Percentiles rank a stretch among this genome's conserved stretches.
Conservation (phyloP, 2,888 invertebrate genomes). For the Orchestes rusci region DNA sequence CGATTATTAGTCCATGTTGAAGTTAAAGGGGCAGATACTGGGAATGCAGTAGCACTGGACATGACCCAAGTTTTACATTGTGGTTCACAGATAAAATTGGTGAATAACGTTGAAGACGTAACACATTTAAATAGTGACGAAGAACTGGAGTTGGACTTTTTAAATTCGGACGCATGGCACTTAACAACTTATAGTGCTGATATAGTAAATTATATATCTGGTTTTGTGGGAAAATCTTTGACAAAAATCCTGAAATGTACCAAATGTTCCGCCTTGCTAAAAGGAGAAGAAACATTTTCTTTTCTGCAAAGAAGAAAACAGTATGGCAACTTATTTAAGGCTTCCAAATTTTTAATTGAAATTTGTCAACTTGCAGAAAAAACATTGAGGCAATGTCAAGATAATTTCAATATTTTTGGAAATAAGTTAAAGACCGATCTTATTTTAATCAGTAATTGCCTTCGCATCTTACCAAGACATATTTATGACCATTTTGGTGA, state of each 20-base stretch:
- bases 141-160: neutral
- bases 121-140: neutral
- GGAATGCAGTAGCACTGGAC: slow-evolving; percentile 8
- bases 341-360: slow-evolving; percentile 15
- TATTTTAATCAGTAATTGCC: too few relatives aligned
- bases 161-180: slow-evolving; percentile 12
- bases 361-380: slow-evolving; percentile 18
- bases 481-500: neutral
- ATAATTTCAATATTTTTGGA: too few relatives aligned
- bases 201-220: slow-evolving; percentile 16
- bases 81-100: too few relatives aligned
- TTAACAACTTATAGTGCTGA: slow-evolving; percentile 9
- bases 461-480: slow-evolving; percentile 1
- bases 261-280: slow-evolving; percentile 3
- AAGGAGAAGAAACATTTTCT: neutral
- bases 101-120: too few relatives aligned
- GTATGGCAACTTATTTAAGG: slow-evolving; percentile 11
- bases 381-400: slow-evolving; percentile 8
- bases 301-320: slow-evolving; percentile 14
- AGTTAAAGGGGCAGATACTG: slow-evolving; percentile 11
- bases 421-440: too few relatives aligned
- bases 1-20: slow-evolving; percentile 14
- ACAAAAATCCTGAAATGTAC: slow-evolving; percentile 12
- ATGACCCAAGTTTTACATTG: slow-evolving; percentile 2
- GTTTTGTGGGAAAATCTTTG: slow-evolving; percentile 12